These are phyloP conservation scores for Passer domesticus DNA, from an alignment of 2,113 vertebrate species.

Conservation along the genomic window DNA sequence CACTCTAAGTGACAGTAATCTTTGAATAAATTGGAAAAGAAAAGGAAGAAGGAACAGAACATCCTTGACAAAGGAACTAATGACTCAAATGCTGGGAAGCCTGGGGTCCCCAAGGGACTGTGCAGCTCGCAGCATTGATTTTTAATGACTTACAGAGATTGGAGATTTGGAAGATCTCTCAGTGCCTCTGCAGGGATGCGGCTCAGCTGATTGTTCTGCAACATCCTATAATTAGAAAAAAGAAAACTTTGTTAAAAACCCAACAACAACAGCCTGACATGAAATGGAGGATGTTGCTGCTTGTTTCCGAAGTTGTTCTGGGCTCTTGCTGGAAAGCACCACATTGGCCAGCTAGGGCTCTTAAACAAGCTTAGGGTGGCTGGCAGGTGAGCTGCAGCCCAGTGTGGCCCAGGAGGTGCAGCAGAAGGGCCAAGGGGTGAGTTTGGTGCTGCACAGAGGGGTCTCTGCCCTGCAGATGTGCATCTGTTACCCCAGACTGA, in stretches of 20 bases:
- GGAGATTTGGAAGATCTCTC: conserved; percentile 90
- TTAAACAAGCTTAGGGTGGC: neutral
- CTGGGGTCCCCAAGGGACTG: neutral
- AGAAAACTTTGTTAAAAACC: conserved; percentile 2
- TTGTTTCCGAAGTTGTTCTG: neutral
- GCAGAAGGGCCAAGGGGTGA: neutral
- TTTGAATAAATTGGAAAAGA: conserved; percentile 30
- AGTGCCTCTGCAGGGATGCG: conserved; percentile 86
- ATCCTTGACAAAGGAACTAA: conserved; percentile 31
- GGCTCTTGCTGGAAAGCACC: neutral
- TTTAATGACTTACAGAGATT: conserved; percentile 89
- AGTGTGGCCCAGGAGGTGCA: neutral
- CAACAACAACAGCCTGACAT: neutral
- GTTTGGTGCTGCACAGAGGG: neutral
- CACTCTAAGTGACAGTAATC: neutral
- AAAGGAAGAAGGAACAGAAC: conserved; percentile 39
- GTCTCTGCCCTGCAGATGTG: fast-evolving
- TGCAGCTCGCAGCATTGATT: neutral
- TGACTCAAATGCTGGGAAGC: conserved; percentile 48
- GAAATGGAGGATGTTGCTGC: neutral
- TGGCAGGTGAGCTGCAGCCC: neutral
- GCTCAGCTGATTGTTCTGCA: conserved; percentile 93
- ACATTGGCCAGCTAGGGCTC: neutral
- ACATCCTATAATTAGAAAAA: conserved; percentile 83
- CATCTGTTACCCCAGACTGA: neutral